Evolutionary conservation across 1,140 invertebrate genomes (phyloP).

Genomic region (Colletes latitarsis): DNA sequence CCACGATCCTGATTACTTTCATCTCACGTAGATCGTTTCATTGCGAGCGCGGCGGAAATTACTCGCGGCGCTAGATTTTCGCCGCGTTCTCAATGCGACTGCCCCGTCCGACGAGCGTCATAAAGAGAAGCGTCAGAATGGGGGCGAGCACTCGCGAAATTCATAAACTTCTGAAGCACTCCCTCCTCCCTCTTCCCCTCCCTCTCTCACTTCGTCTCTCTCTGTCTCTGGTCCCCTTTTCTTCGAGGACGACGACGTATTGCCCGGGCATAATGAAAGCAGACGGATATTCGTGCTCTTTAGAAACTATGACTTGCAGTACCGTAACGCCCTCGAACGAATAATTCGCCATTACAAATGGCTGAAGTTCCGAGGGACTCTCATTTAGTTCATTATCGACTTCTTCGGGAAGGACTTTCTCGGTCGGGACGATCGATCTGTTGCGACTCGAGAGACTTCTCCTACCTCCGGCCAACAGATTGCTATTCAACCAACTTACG

Average conservation of each 20-base stretch:
- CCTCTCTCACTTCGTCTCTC: not conserved
- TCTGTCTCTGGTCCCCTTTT: slow-evolving; percentile 33
- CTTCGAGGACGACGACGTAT: slow-evolving; percentile 37
- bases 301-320: slow-evolving; percentile 76
- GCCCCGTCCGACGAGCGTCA: slow-evolving; percentile 32
- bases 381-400: slow-evolving; percentile 68
- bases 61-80: slow-evolving; percentile 49
- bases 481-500: no score
- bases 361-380: slow-evolving; percentile 69
- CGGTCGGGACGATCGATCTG: slow-evolving; percentile 1
- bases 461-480: no score
- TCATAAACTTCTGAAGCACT: slow-evolving; percentile 69
- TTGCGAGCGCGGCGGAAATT: slow-evolving; percentile 62
- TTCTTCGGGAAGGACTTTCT: slow-evolving; percentile 57
- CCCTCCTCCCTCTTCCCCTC: not conserved
- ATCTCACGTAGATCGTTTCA: slow-evolving; percentile 65
- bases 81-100: slow-evolving; percentile 51
- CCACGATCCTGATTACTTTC: slow-evolving; percentile 59
- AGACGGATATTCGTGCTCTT: slow-evolving; percentile 63
- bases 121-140: slow-evolving; percentile 60
- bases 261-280: slow-evolving; percentile 66
- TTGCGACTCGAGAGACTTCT: slow-evolving; percentile 14
- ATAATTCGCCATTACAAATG: slow-evolving; percentile 78
- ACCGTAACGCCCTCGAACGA: slow-evolving; percentile 61
- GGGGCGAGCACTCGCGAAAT: slow-evolving; percentile 64